These are phyloP conservation scores for Aplocera efformata DNA, from an alignment of 2,888 invertebrate species.

Conservation along the genomic window DNA sequence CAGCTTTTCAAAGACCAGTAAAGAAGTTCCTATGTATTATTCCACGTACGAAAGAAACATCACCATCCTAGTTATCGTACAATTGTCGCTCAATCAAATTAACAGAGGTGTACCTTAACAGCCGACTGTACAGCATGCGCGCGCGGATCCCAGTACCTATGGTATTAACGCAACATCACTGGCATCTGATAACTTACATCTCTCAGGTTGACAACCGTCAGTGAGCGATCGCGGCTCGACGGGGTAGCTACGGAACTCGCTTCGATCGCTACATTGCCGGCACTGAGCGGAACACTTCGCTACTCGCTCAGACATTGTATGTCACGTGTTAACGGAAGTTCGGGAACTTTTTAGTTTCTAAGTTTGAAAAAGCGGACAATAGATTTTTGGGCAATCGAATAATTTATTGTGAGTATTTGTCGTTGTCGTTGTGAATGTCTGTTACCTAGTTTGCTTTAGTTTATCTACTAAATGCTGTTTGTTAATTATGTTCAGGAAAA, in stretches of 20 bases:
- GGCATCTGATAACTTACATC: constrained; percentile 18
- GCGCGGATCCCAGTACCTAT: constrained; percentile 17
- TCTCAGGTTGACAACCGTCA: constrained; percentile 20
- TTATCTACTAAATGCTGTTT: too few species aligned
- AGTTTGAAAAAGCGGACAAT: neutral
- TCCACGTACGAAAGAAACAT: too few species aligned
- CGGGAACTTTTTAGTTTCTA: neutral
- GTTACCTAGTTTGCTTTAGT: too few species aligned
- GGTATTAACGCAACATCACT: constrained; percentile 8
- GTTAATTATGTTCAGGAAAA: too few species aligned
- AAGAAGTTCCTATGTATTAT: too few species aligned
- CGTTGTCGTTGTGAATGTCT: too few species aligned
- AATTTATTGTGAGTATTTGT: too few species aligned
- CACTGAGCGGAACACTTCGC: neutral
- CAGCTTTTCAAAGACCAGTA: too few species aligned
- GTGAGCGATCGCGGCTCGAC: constrained; percentile 11
- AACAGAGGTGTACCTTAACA: neutral
- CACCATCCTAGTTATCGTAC: too few species aligned
- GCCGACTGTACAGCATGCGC: constrained; percentile 13
- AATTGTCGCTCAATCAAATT: too few species aligned
- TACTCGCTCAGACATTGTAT: neutral
- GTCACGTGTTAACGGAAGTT: neutral
- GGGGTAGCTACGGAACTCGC: neutral
- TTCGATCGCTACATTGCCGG: neutral
- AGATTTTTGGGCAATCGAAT: neutral